These are phyloP conservation scores for Platycheirus albimanus DNA, from an alignment of 2,888 invertebrate genomes.

Conservation along the genomic window DNA sequence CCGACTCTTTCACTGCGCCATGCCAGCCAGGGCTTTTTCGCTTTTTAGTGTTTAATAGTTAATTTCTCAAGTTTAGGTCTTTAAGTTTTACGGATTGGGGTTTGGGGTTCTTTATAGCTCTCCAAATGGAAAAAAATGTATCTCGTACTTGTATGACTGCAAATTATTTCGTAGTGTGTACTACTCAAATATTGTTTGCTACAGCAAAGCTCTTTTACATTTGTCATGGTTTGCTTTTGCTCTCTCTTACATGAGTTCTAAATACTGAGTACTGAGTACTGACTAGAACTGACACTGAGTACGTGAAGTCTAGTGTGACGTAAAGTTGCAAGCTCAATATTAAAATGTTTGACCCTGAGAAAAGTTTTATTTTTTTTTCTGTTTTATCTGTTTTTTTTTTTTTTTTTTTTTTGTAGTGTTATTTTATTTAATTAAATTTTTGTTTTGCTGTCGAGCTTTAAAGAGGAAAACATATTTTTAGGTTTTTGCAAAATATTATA, in stretches of 20 bases:
- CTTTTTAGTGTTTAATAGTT: constrained; percentile 2
- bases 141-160: constrained; percentile 1
- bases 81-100: no score
- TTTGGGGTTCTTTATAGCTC: constrained; percentile 9
- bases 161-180: background rate
- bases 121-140: constrained; percentile 21
- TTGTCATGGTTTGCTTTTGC: background rate
- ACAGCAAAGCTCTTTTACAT: constrained; percentile 7
- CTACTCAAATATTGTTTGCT: background rate
- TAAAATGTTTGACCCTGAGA: constrained; percentile 35
- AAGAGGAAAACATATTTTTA: background rate
- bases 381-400: background rate
- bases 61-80: constrained; percentile 23
- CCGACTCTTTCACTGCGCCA: constrained; percentile 34
- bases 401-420: background rate
- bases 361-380: constrained; percentile 16
- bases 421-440: no score
- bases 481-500: background rate
- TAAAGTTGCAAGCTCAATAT: constrained; percentile 33
- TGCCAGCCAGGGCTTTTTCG: constrained; percentile 30
- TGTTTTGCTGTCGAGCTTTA: background rate
- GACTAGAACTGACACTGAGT: no score
- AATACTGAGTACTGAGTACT: no score
- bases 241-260: constrained; percentile 6
- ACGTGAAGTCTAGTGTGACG: no score